These are phyloP conservation scores for Psittacula cyanocephala DNA, from an alignment of 2,113 vertebrate genomes.

Conservation along the genomic window DNA sequence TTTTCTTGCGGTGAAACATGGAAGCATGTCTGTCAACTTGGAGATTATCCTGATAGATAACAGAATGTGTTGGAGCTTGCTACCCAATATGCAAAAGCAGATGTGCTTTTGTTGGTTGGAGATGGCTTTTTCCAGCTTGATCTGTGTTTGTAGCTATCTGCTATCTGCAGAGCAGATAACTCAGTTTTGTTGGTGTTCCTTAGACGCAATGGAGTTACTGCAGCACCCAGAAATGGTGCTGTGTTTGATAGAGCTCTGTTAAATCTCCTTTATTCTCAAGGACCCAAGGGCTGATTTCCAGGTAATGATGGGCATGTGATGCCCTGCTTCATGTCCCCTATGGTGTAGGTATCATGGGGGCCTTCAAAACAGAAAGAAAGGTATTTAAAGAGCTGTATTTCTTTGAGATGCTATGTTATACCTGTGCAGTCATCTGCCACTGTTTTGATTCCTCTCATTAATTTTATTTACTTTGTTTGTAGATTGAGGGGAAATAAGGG, in stretches of 20 bases:
- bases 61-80: not conserved
- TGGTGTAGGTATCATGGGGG: not conserved
- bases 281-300: not conserved
- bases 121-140: not conserved
- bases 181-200: not conserved
- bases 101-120: not conserved
- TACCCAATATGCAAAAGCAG: not conserved
- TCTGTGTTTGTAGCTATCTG: not conserved
- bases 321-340: not conserved
- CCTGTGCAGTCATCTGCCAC: not conserved
- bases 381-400: not conserved
- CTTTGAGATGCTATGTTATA: not conserved
- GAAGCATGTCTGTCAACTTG: not conserved
- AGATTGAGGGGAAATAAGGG: not conserved
- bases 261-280: not conserved
- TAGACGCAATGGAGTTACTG: not conserved
- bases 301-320: not conserved
- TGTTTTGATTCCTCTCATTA: not conserved
- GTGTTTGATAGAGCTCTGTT: not conserved
- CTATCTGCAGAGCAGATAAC: not conserved
- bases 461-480: not conserved
- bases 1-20: not conserved
- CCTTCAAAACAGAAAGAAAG: not conserved
- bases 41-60: not conserved
- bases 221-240: not conserved